Evolutionary conservation across 2,113 vertebrate species (phyloP), one percentile per base, ranked within the genome.

Genomic region (Nycticorax nycticorax): DNA sequence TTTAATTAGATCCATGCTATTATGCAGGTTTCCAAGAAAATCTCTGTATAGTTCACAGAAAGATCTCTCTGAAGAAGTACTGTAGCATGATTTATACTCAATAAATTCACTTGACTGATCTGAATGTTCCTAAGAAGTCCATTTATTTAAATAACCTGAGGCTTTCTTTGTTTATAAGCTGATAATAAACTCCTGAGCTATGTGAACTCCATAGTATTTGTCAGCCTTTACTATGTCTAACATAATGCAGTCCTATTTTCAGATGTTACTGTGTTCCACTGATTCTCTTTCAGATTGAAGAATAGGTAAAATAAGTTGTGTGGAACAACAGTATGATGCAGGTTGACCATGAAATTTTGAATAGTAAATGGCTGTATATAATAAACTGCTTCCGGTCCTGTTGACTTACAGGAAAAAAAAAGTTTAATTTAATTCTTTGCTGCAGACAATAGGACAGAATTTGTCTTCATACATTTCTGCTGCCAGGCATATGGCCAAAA

Each of bases 61-160:
- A 57, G 1, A 10, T 37, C 3, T 22, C 37, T 50, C 43, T 37
- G n/a, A 79, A 50, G 30, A 64, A 55, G 20, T 37, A 50, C 5
- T 0, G 0, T 16, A 8, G 2, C 41, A 33, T 55, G 10, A 79
- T 72, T 83, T 76, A 28, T 4, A 20, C 11, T 37, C 6, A 14
- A 3, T 3, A n/a, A 3, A 47, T 47, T 47, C 14, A 60, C 6
- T 37, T 73, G 39, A 41, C n/a, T 52, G 22, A 66, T 47, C 5
- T 28, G 39, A 60, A 73, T 52, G 10, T 24, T 57, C n/a, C 87
- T 45, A 60, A 68, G 26, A 14, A 69, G 8, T 12, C 4, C 15
- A 57, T 85, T 62, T 92, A 43, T 85, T 74, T 48, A 57, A 77
- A 48, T 66, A 86, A 47, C 14, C 5, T 2, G 0, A 27, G 8